Evolutionary conservation across 2,113 vertebrate species (phyloP).

Genomic region (Okapia johnstoni): DNA sequence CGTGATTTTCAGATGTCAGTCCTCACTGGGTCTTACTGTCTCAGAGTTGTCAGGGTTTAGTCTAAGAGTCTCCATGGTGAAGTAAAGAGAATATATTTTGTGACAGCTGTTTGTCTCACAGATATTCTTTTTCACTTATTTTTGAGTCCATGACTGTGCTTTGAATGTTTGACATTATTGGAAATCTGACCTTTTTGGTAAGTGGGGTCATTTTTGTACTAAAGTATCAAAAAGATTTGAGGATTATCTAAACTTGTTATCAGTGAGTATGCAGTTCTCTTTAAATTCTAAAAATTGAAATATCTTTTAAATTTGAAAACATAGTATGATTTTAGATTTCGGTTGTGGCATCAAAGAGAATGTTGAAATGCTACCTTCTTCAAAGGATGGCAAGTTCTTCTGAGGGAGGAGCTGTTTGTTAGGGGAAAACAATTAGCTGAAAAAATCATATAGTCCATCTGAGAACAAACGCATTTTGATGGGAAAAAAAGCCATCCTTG

Average conservation of each 20-base stretch:
- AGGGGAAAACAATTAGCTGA: background rate
- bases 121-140: background rate
- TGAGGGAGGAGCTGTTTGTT: background rate
- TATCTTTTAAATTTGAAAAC: background rate
- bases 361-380: background rate
- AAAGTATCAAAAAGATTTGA: background rate
- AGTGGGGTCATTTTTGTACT: background rate
- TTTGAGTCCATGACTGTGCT: background rate
- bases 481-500: background rate
- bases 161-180: background rate
- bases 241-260: background rate
- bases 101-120: background rate
- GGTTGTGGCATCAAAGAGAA: background rate
- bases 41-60: background rate
- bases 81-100: background rate
- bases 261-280: background rate
- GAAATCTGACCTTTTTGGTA: background rate
- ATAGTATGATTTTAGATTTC: background rate
- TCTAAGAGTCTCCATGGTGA: background rate
- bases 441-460: slow-evolving; percentile 2
- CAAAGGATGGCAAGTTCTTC: background rate
- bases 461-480: slow-evolving; percentile 15
- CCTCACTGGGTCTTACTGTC: background rate
- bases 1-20: background rate
- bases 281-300: slow-evolving; percentile 17